Evolutionary conservation across 2,888 invertebrate genomes (phyloP).

Genomic region (Epirrita christyi): DNA sequence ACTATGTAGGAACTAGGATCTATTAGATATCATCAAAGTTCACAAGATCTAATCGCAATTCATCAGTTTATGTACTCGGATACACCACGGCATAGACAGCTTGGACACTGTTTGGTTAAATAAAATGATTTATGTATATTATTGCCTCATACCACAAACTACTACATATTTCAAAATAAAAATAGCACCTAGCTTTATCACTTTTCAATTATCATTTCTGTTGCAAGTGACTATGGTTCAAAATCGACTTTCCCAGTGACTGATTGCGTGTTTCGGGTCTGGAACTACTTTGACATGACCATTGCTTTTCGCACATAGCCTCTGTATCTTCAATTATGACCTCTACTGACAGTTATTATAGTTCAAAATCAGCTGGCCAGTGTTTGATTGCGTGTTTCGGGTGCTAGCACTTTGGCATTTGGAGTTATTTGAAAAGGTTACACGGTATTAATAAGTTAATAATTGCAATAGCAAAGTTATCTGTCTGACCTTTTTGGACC

Average conservation of each 20-base stretch:
- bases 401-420: constrained; percentile 37
- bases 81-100: too few relatives aligned
- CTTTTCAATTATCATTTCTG: constrained; percentile 4
- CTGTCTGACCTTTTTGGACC: constrained; percentile 34
- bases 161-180: too few relatives aligned
- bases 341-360: constrained; percentile 25
- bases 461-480: constrained; percentile 38
- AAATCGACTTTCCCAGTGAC: neutral
- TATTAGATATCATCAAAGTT: too few relatives aligned
- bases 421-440: constrained; percentile 40
- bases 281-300: constrained; percentile 16
- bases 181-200: constrained; percentile 1
- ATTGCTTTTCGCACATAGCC: constrained; percentile 7
- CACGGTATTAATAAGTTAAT: constrained; percentile 39
- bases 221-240: neutral
- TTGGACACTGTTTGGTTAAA: too few relatives aligned
- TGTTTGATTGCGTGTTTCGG: constrained; percentile 8
- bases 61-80: too few relatives aligned
- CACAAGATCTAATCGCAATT: too few relatives aligned
- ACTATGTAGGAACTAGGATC: too few relatives aligned
- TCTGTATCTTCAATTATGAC: neutral
- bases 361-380: constrained; percentile 6
- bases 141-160: too few relatives aligned
- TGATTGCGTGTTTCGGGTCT: constrained; percentile 11
- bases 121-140: too few relatives aligned